Evolutionary conservation across 2,113 vertebrate species (phyloP).

Genomic region (Triplophysa tibetana): DNA sequence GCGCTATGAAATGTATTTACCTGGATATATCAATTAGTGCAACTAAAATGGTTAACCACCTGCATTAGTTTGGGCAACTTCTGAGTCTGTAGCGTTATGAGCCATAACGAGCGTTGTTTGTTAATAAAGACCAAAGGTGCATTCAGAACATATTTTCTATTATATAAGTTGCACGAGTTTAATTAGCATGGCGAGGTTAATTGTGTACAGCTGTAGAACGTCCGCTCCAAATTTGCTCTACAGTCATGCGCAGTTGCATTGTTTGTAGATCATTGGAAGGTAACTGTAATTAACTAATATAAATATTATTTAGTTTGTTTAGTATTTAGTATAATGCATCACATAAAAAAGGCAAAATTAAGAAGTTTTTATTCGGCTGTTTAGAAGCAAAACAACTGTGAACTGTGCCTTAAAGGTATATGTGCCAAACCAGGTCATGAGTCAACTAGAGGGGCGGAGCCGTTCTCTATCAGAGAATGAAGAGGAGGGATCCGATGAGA

Average conservation of each 20-base stretch:
- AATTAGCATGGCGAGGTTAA: neutral
- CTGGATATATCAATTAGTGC: too few relatives aligned
- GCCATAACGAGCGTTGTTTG: neutral
- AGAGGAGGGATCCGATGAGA: neutral
- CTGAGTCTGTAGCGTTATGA: too few relatives aligned
- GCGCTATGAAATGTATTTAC: too few relatives aligned
- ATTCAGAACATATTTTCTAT: too few relatives aligned
- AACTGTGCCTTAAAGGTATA: neutral
- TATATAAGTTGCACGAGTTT: neutral
- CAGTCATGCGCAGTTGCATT: neutral
- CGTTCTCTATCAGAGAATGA: conserved; percentile 48
- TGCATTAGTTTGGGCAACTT: neutral
- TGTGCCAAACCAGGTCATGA: conserved; percentile 71
- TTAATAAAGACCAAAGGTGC: neutral
- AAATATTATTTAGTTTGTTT: too few relatives aligned
- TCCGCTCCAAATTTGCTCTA: neutral
- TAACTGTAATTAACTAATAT: too few relatives aligned
- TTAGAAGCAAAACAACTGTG: too few relatives aligned
- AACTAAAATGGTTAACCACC: neutral
- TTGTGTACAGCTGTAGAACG: neutral
- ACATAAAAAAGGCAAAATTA: too few relatives aligned
- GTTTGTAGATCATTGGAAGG: too few relatives aligned
- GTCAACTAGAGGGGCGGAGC: conserved; percentile 56
- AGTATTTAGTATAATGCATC: too few relatives aligned
- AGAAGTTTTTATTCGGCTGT: too few relatives aligned